Percentiles rank a stretch among this genome's conserved stretches.
phyloP scores from a whole-genome alignment of 2,797 vertebrate genomes.

The Babyrousa celebensis region DNA sequence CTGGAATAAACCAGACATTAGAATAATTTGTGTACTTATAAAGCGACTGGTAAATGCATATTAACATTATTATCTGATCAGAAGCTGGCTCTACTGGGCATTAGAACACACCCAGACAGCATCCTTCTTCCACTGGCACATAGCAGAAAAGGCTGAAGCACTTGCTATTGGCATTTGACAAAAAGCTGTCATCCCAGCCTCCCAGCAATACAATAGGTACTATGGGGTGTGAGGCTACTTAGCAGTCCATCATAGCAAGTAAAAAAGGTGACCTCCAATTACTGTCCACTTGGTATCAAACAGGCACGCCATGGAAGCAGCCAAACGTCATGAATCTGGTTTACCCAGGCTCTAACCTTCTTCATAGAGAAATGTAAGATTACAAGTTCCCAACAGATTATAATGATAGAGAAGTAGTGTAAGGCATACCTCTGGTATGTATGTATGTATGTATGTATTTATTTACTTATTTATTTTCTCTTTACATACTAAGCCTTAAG shows the following conservation, averaged over 20 bases:
- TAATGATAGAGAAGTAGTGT: background rate
- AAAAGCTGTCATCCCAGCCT: background rate
- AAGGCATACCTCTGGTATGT: background rate
- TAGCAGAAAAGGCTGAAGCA: background rate
- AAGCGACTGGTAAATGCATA: slow-evolving; percentile 8
- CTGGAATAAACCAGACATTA: background rate
- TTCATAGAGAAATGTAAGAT: background rate
- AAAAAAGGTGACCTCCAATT: background rate
- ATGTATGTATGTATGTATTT: background rate
- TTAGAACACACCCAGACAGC: background rate
- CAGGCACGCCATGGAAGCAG: background rate
- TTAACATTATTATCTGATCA: background rate
- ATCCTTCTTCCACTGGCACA: background rate
- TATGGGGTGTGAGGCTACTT: background rate
- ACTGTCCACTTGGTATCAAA: background rate
- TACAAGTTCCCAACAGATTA: background rate
- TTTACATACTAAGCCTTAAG: background rate
- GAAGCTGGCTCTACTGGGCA: background rate
- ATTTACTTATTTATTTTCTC: background rate
- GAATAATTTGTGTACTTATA: background rate
- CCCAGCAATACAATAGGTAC: background rate
- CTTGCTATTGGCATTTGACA: background rate
- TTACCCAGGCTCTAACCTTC: background rate
- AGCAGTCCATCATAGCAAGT: background rate
- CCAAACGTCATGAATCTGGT: background rate